A percentile compares a stretch with the other conserved stretches of the same genome.
Evolutionary conservation across 2,797 vertebrate genomes (phyloP).

Genomic region (Intellagama lesueurii): DNA sequence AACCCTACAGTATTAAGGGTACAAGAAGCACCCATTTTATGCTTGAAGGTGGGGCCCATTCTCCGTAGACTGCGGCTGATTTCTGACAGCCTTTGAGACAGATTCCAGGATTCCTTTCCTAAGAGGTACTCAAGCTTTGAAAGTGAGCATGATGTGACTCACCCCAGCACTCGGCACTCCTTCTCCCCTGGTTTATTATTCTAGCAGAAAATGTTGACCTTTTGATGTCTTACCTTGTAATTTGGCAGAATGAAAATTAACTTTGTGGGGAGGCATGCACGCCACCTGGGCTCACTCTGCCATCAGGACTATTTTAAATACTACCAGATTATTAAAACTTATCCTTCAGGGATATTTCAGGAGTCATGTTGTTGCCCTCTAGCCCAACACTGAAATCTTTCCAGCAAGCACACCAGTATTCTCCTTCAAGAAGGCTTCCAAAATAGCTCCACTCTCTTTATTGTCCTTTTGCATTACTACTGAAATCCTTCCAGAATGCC

Average conservation of each 20-base stretch:
- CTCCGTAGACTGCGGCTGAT: not conserved
- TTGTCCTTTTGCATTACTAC: conserved; percentile 70
- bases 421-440: conserved; percentile 72
- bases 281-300: conserved; percentile 67
- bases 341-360: conserved; percentile 76
- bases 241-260: conserved; percentile 68
- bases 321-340: conserved; percentile 72
- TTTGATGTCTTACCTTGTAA: conserved; percentile 62
- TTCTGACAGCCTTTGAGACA: not conserved
- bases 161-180: conserved; percentile 29
- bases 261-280: conserved; percentile 62
- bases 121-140: not conserved
- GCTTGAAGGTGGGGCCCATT: no score
- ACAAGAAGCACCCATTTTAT: not conserved
- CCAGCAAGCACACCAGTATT: conserved; percentile 58
- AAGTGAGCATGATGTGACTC: conserved; percentile 8
- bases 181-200: not conserved
- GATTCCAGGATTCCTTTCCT: not conserved
- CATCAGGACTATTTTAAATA: conserved; percentile 77
- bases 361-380: conserved; percentile 76
- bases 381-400: conserved; percentile 66
- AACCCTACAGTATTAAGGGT: no score
- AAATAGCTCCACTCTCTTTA: conserved; percentile 73
- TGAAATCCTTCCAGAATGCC: conserved; percentile 79
- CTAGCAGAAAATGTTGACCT: conserved; percentile 18